Evolutionary conservation across 2,113 vertebrate species (phyloP).

Genomic region (Geococcyx californianus): DNA sequence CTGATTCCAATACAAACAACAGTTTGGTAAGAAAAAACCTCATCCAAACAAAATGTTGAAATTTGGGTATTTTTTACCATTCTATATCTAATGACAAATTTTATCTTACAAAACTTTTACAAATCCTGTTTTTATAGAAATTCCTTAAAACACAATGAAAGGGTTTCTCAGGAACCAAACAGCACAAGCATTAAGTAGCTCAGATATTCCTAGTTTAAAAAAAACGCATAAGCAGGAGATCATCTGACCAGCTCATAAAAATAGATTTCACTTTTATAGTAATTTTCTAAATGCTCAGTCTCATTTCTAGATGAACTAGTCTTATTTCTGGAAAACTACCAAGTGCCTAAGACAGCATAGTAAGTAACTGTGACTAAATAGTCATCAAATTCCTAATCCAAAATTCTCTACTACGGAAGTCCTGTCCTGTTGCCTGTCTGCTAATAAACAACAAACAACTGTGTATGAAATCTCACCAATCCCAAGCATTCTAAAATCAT

Average conservation of each 20-base stretch:
- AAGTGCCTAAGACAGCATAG: neutral
- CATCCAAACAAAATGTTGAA: neutral
- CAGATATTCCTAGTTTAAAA: neutral
- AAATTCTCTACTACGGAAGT: neutral
- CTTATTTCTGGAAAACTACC: neutral
- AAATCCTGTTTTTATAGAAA: neutral
- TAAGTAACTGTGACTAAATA: neutral
- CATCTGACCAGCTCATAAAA: neutral
- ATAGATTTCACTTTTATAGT: neutral
- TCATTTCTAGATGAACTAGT: neutral
- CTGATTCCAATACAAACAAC: neutral
- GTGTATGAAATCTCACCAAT: neutral
- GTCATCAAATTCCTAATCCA: neutral
- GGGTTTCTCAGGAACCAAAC: neutral
- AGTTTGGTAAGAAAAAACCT: neutral
- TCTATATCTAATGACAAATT: neutral
- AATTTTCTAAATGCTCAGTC: neutral
- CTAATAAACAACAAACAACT: neutral
- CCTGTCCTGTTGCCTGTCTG: neutral
- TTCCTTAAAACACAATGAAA: neutral
- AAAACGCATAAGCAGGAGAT: neutral
- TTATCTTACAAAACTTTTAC: neutral
- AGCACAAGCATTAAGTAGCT: neutral
- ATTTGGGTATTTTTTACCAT: neutral
- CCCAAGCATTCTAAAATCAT: neutral